Base-by-base conservation (phyloP, 1,140 invertebrate species). In the Drosophila tristis region DNA sequence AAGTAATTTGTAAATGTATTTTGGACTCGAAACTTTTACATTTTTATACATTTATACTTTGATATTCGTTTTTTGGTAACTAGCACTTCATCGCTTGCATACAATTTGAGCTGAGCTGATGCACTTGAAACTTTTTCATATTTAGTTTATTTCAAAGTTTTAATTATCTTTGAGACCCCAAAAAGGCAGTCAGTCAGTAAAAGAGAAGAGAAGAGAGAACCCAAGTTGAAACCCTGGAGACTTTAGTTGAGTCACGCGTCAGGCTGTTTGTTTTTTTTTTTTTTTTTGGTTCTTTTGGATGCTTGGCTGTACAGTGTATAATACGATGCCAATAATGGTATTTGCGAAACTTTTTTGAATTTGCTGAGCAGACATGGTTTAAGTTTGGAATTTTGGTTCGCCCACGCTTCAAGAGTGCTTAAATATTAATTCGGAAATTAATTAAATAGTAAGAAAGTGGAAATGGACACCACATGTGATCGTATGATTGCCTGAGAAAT, bases 51-150 rank as follows among this genome's bases (percentile, higher is more conserved):
- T 39, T 39, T 13, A 72, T 16, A 50, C 55, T 61, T 44, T 58
- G 35, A n/a, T 62, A 57, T 58, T 65, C 20, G 23, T 51, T 26
- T 58, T 70, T 67, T 67, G 42, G 45, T 13, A 13, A 13, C 35
- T 2, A 39, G 11, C 4, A 13, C 11, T 13, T 13, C 35, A 39
- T 51, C 49, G 55, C 61, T 59, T 65, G 60, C 64, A 74, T 79
- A 74, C 44, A 65, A 65, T 74, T 81, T 59, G 39, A 63, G 80
- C 75, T 59, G 39, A 63, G 80, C 75, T 87, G 89, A 87, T 82
- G 84, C 84, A 89, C 66, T 82, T 70, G 75, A 82, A 82, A 87
- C 84, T 82, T 77, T 82, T 76, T 56, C 78, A 89, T 82, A 87
- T 89, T 87, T 82, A 76, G 82, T 89, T 89, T 75, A 66, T 74